Percentiles rank a stretch among this genome's conserved stretches.
phyloP scores from a whole-genome alignment of 2,888 invertebrate genomes.

The Dryobotodes eremita region DNA sequence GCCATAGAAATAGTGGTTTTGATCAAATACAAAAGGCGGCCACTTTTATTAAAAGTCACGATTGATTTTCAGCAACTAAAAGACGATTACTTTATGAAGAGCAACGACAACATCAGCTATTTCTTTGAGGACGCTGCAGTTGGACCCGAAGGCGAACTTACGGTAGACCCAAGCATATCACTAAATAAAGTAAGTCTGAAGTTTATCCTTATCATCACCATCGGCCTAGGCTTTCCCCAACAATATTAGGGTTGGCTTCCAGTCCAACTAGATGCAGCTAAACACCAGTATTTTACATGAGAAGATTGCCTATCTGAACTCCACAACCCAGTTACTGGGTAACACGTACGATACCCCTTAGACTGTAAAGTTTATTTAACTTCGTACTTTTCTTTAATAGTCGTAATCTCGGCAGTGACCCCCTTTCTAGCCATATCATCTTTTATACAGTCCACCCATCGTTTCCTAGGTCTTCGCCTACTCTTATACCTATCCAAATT shows the following conservation, averaged over 20 bases:
- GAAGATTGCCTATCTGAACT: not conserved
- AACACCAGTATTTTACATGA: not conserved
- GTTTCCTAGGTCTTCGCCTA: not conserved
- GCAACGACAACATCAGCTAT: slow-evolving; percentile 97
- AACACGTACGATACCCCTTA: not conserved
- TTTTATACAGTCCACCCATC: not conserved
- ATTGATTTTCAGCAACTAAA: slow-evolving; percentile 85
- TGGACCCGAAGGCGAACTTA: slow-evolving; percentile 93
- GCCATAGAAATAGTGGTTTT: not conserved
- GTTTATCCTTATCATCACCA: not conserved
- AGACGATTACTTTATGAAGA: slow-evolving; percentile 96
- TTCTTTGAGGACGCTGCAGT: slow-evolving; percentile 97
- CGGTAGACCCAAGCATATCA: slow-evolving; percentile 92
- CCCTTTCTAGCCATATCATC: not conserved
- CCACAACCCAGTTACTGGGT: not conserved
- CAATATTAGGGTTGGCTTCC: not conserved
- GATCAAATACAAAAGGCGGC: not conserved
- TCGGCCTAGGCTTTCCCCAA: not conserved
- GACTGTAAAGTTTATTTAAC: not conserved
- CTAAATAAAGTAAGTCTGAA: slow-evolving; percentile 92
- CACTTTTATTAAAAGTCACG: slow-evolving; percentile 29
- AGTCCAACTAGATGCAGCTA: not conserved
- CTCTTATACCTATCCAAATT: not conserved
- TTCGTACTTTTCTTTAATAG: not conserved
- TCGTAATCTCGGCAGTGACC: not conserved